These are phyloP conservation scores for Myiozetetes cayanensis DNA, from an alignment of 2,113 vertebrate genomes.

Conservation along the genomic window DNA sequence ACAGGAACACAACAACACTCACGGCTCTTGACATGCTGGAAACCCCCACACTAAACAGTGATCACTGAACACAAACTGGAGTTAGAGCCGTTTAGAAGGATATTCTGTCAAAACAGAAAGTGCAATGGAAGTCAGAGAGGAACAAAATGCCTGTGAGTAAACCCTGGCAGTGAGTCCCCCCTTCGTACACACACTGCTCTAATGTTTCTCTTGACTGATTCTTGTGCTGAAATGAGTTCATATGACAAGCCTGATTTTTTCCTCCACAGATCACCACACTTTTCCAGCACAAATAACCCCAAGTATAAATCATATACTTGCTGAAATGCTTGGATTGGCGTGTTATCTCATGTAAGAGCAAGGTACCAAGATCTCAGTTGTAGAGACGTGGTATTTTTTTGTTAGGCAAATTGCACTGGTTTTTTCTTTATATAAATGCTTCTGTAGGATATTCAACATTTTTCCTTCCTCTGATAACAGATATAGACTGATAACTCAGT, in stretches of 20 bases:
- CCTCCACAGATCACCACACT: not conserved
- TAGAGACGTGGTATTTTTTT: not conserved
- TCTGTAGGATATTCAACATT: not conserved
- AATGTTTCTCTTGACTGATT: slow-evolving; percentile 1
- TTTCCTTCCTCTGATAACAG: not conserved
- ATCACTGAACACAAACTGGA: not conserved
- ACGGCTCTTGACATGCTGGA: not conserved
- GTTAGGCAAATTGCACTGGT: not conserved
- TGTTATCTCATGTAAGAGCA: slow-evolving; percentile 3
- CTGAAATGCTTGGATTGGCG: slow-evolving; percentile 28
- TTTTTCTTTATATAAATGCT: not conserved
- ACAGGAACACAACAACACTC: not conserved
- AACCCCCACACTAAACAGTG: not conserved
- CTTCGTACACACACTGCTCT: not conserved
- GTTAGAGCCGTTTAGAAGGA: not conserved
- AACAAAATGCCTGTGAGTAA: not conserved
- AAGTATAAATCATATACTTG: slow-evolving; percentile 4
- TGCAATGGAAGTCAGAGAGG: not conserved
- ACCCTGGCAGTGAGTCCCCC: not conserved
- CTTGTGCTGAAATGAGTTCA: slow-evolving; percentile 13
- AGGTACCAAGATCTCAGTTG: not conserved
- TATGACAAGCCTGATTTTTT: not conserved
- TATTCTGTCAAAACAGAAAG: not conserved
- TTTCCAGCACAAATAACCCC: not conserved
- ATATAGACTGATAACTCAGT: not conserved